Evolutionary conservation across 2,113 vertebrate species (phyloP).

Genomic region (Dipodomys spectabilis): DNA sequence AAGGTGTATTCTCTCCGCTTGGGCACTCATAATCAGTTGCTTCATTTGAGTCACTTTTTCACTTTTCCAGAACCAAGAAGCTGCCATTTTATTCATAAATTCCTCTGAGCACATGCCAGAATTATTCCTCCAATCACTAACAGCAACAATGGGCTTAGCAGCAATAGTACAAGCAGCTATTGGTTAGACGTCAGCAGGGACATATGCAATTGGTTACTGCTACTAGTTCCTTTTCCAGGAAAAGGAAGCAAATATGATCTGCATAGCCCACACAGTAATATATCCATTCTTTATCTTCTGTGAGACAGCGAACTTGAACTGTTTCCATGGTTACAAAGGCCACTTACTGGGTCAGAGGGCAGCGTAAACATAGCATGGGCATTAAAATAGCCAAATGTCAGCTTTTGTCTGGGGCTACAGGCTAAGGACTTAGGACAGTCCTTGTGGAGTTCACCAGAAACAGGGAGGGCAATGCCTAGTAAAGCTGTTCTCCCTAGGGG

Average conservation of each 20-base stretch:
- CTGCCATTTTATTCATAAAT: not conserved
- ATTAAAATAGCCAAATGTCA: not conserved
- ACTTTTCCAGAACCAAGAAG: not conserved
- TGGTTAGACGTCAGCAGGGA: not conserved
- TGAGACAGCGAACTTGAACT: not conserved
- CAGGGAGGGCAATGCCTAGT: not conserved
- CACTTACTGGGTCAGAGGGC: not conserved
- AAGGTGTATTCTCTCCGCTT: not conserved
- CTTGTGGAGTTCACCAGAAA: not conserved
- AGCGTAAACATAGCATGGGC: not conserved
- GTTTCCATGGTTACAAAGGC: conserved; percentile 50
- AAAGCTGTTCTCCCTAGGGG: not conserved
- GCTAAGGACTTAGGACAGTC: not conserved
- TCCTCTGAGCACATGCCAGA: not conserved
- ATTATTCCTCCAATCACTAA: not conserved
- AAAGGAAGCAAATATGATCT: not conserved
- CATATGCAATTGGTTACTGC: not conserved
- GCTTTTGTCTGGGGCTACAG: conserved; percentile 9
- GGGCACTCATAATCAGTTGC: not conserved
- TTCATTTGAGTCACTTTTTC: not conserved
- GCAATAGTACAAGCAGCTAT: not conserved
- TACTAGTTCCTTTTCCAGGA: not conserved
- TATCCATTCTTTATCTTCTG: not conserved
- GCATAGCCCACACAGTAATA: not conserved
- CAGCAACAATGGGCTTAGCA: not conserved